Base-by-base conservation (phyloP, 2,113 vertebrate species). In the Percopsis transmontana region DNA sequence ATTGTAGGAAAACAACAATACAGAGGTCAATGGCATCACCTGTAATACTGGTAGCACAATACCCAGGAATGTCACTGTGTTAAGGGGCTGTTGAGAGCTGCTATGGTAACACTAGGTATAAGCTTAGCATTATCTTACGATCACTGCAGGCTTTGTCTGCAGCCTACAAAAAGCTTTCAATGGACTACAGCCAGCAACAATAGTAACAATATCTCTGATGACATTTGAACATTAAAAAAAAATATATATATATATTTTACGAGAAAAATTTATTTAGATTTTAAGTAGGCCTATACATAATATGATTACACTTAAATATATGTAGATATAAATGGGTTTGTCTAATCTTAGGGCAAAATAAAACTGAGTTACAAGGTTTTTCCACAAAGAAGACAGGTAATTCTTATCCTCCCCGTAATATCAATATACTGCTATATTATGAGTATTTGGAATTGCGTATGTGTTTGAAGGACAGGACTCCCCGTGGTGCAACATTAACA, bases 401-500 rank as follows among this genome's bases (percentile, higher is more conserved):
- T 24, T 40, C 5, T 2, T 19, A 68, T 55, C 53, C 59, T 53
- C 52, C 47, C 24, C 8, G 16, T 47, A 53, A 54, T 62, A 85
- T 79, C 79, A 74, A 70, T 66, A 60, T 67, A 54, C 24, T 60
- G 16, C 20, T 23, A 59, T 61, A 3, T 47, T 23, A 27, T 70
- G 65, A 79, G 71, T 63, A 65, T 78, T 66, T 2, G 47, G 51
- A 58, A 70, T 74, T 74, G 76, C 73, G 71, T 59, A 68, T 85
- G 54, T 33, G 24, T 23, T 27, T 54, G 88, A 87, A 90, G 87
- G 87, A 83, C 85, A 81, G 84, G 67, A 72, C 81, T 88, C 80
- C 85, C 87, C 73, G 69, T 62, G 79, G 94, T 96, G 92, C 92
- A 94, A 86, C 94, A 94, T 95, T 97, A 98, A 98, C 96, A 96